phyloP scores from a whole-genome alignment of 2,888 invertebrate species.

The Orthosia incerta region DNA sequence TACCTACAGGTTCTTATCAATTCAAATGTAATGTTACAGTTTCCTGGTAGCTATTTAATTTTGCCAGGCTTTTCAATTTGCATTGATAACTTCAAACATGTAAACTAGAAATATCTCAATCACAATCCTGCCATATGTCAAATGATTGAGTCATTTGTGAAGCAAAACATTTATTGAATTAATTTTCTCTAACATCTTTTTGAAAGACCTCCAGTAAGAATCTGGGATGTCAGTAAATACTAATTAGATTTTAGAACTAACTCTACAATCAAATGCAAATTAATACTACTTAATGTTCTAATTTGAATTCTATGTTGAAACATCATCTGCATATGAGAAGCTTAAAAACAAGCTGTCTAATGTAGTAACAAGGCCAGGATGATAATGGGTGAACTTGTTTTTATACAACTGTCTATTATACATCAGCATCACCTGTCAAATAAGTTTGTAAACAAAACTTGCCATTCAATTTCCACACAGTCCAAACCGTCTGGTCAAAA shows the following conservation, averaged over 20 bases:
- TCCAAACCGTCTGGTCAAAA: not conserved
- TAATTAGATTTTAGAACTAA: not conserved
- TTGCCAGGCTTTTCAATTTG: not conserved
- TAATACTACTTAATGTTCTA: not conserved
- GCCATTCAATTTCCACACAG: not conserved
- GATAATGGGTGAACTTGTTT: not conserved
- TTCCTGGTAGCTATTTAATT: constrained; percentile 6
- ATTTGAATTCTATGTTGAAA: not conserved
- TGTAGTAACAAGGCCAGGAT: not conserved
- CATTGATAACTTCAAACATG: not conserved
- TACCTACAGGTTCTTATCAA: not conserved
- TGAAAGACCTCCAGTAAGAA: not conserved
- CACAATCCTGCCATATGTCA: not conserved
- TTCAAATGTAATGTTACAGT: not conserved
- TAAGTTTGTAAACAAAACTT: constrained; percentile 7
- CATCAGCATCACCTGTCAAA: not conserved
- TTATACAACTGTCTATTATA: not conserved
- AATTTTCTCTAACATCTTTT: not conserved
- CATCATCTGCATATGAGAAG: not conserved
- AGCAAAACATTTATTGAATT: constrained; percentile 1
- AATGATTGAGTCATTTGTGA: not conserved
- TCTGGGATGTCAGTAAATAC: not conserved
- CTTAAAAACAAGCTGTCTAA: not conserved
- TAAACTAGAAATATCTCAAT: not conserved
- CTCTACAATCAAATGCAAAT: not conserved